Base-by-base conservation (phyloP, 2,113 vertebrate genomes). In the Clarias magur region DNA sequence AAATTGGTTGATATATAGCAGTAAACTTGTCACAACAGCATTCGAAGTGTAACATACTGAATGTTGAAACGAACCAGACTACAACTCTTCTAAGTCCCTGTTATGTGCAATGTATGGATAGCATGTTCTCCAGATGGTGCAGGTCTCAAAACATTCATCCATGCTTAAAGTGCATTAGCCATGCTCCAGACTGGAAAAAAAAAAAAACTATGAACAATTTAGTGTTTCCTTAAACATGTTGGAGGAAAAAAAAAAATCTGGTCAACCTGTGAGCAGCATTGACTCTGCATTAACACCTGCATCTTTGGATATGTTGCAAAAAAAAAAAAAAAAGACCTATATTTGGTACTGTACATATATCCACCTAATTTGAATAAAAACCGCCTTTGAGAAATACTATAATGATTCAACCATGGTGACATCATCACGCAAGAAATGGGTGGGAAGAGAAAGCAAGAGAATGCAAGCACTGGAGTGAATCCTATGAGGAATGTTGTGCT, bases 401-500 rank as follows among this genome's bases (percentile, higher is more conserved):
- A 63, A 72, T 17, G 62, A 25, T 12, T 84, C 56, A 56, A 80
- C 75, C 65, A 19, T 17, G 21, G 23, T 80, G 57, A 57, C 86
- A 80, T 75, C 80, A 83, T 88, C 21, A 27, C 7, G 25, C 11
- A 72, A 72, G 57, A 57, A 65, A 80, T 76, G 27, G 86, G 56
- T 21, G 54, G 86, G 70, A 79, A 80, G 85, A 72, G 54, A 63
- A 75, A 60, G 83, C 4, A 15, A n/a, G 48, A 78, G 78, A 56
- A 86, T 67, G 54, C 56, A 73, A 62, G 80, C 23, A 62, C 78
- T 62, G 70, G 83, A 89, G 86, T 80, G 79, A 91, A 88, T 92
- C 89, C 86, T 88, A 75, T 68, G 76, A 90, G 90, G 90, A 92
- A 91, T 91, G 90, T 67, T 68, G 78, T 53, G 79, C 84, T 85